Percentiles rank a stretch among this genome's conserved stretches.
Conservation (phyloP, 2,797 vertebrate genomes). For the Microctenopoma steveboyesi region DNA sequence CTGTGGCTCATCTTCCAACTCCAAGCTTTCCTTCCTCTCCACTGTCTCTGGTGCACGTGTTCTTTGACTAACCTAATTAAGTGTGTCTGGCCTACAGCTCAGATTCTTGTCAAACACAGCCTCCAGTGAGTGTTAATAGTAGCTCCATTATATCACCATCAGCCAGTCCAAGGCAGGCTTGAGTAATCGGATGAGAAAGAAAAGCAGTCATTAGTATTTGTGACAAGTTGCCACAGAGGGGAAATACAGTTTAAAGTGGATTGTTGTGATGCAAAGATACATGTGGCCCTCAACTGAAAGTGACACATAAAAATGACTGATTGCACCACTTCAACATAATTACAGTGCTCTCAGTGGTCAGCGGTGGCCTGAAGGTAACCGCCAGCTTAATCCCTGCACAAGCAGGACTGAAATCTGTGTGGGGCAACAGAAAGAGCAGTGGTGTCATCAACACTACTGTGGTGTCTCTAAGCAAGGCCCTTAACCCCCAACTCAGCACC, state of each 20-base stretch:
- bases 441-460: too few species aligned
- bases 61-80: constrained; percentile 51
- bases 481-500: too few species aligned
- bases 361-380: too few species aligned
- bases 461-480: too few species aligned
- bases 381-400: too few species aligned
- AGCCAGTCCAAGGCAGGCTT: constrained; percentile 7
- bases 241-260: constrained; percentile 22
- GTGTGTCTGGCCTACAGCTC: constrained; percentile 33
- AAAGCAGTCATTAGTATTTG: constrained; percentile 12
- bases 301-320: constrained; percentile 15
- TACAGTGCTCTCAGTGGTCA: neutral
- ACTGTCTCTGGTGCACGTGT: constrained; percentile 6
- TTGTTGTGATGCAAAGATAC: neutral
- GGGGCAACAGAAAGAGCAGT: too few species aligned
- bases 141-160: constrained; percentile 24
- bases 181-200: constrained; percentile 33
- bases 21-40: neutral
- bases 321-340: constrained; percentile 20
- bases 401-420: too few species aligned
- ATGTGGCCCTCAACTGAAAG: constrained; percentile 8
- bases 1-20: constrained; percentile 7
- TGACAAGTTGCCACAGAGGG: constrained; percentile 5
- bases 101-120: constrained; percentile 27
- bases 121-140: constrained; percentile 15